A percentile compares a stretch with the other conserved stretches of the same genome.
These are phyloP conservation scores for Mastomys coucha DNA, from an alignment of 2,113 vertebrate species.

Conservation along the genomic window DNA sequence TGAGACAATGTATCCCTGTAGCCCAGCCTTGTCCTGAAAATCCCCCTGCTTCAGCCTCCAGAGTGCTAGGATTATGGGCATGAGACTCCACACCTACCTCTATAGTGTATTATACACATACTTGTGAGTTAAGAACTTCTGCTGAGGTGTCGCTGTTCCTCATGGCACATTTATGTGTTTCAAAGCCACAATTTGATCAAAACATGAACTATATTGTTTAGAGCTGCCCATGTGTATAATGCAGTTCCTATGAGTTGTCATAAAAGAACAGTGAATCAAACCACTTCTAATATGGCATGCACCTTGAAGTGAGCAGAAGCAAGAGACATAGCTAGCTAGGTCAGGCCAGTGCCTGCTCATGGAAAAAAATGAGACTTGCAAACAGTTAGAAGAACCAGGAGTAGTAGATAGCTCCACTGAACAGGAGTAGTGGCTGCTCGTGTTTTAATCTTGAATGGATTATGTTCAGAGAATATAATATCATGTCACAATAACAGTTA, in stretches of 20 bases:
- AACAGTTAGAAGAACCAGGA: not conserved
- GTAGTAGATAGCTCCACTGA: not conserved
- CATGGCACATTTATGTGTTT: not conserved
- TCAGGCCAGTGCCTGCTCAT: not conserved
- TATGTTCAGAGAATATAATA: not conserved
- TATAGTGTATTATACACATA: not conserved
- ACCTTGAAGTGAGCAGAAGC: not conserved
- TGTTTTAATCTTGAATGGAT: not conserved
- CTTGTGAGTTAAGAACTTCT: rapidly evolving
- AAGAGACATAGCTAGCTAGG: not conserved
- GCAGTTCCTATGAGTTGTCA: not conserved
- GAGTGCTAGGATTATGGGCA: not conserved
- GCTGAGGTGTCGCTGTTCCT: not conserved
- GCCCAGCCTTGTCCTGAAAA: not conserved
- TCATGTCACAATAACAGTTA: not conserved
- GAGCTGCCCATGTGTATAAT: not conserved
- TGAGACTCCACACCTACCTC: not conserved
- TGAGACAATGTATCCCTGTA: not conserved
- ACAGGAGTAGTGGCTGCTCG: not conserved
- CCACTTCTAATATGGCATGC: not conserved
- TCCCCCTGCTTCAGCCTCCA: not conserved
- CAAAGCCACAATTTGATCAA: not conserved
- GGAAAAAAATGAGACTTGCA: not conserved
- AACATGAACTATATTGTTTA: not conserved
- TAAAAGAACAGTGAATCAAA: not conserved